Evolutionary conservation across 2,113 vertebrate species (phyloP).

Genomic region (Ia io): DNA sequence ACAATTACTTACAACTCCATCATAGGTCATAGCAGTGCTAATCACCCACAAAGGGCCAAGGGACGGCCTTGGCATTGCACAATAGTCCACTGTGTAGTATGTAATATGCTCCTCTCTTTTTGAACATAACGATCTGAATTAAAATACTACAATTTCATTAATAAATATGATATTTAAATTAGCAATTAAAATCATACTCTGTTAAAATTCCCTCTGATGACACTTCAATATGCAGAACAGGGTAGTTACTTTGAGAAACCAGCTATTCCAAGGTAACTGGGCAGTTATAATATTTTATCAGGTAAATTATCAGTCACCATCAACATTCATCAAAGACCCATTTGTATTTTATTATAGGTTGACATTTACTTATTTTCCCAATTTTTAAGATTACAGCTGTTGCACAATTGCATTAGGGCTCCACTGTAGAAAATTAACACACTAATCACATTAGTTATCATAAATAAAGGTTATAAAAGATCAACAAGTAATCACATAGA

Average conservation of each 20-base stretch:
- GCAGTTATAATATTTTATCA: slow-evolving; percentile 70
- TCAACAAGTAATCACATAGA: slow-evolving; percentile 47
- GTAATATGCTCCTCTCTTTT: not conserved
- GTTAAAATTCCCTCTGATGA: slow-evolving; percentile 39
- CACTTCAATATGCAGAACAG: slow-evolving; percentile 7
- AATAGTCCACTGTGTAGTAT: not conserved
- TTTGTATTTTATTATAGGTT: slow-evolving; percentile 73
- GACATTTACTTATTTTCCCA: slow-evolving; percentile 74
- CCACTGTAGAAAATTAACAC: slow-evolving; percentile 61
- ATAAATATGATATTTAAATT: slow-evolving; percentile 58
- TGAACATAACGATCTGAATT: slow-evolving; percentile 21
- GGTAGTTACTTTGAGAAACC: slow-evolving; percentile 63
- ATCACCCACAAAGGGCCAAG: not conserved
- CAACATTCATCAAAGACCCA: slow-evolving; percentile 69
- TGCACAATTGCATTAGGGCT: slow-evolving; percentile 32
- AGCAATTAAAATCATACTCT: slow-evolving; percentile 34
- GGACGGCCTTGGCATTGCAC: not conserved
- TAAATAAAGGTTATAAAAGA: slow-evolving; percentile 69
- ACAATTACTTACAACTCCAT: not conserved
- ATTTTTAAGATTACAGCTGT: slow-evolving; percentile 68
- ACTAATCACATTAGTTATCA: slow-evolving; percentile 69
- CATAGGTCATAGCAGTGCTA: not conserved
- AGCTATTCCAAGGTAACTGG: slow-evolving; percentile 62
- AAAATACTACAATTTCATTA: slow-evolving; percentile 41
- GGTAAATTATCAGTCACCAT: slow-evolving; percentile 65